Evolutionary conservation across 2,797 vertebrate species (phyloP).

Genomic region (Tangara arthus): DNA sequence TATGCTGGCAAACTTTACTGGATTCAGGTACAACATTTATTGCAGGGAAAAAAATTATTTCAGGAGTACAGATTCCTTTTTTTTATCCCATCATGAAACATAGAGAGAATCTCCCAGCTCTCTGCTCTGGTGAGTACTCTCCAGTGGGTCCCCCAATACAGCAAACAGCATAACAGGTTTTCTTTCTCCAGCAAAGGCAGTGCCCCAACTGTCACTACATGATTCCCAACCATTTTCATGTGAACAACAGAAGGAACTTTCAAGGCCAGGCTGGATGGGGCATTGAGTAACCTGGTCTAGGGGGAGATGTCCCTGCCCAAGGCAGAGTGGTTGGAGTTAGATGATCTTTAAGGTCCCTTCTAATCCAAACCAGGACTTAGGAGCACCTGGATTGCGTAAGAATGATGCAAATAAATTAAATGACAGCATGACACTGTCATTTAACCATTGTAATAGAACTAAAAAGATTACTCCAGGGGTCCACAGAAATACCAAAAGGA

Average conservation of each 20-base stretch:
- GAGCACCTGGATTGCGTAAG: neutral
- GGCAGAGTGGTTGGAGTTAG: neutral
- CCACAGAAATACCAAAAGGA: neutral
- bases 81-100: neutral
- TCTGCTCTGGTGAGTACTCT: neutral
- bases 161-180: neutral
- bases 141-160: neutral
- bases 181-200: neutral
- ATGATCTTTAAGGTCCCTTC: neutral
- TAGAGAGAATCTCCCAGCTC: rapidly evolving
- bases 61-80: neutral
- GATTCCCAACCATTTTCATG: neutral
- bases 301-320: neutral
- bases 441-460: neutral
- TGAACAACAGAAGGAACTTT: neutral
- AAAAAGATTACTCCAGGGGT: neutral
- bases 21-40: neutral
- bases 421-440: neutral
- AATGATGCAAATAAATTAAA: neutral
- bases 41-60: neutral
- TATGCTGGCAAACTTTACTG: neutral
- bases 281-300: neutral
- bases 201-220: neutral
- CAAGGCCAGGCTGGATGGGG: neutral
- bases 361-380: neutral